Base-by-base conservation (phyloP, 2,113 vertebrate genomes). In the Scomber colias region DNA sequence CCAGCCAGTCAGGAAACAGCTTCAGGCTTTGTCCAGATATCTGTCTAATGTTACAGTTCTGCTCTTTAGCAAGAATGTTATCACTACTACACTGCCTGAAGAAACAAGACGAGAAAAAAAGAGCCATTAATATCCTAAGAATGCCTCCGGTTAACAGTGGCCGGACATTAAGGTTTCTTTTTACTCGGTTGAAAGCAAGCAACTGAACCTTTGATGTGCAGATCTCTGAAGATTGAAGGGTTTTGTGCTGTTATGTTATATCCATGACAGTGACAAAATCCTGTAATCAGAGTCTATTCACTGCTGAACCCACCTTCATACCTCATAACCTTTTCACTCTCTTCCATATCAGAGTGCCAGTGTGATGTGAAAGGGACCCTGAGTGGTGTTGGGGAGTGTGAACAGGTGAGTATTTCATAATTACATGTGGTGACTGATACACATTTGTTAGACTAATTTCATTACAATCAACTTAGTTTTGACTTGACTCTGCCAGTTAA, bases 301-400 rank as follows among this genome's bases (percentile, higher is more conserved):
- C 56, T 15, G 46, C 17, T 55, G 45, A 77, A 46, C 62, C 13
- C 46, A 21, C 75, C 67, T 75, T 31, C 74, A 24, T 80, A 35
- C 80, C 57, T 60, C 64, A 60, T 69, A 77, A 69, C 69, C 40
- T 62, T 30, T 65, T 5, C 35, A 57, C 77, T 31, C 50, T 49
- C 10, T 35, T 46, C 68, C 76, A 77, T 81, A 61, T 67, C 92
- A 99, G 98, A 95, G 30, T 99, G 98, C 90, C 94, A 85, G 45
- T 99, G 98, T 89, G 93, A 96, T 7, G 75, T 93, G 60, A 96
- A 93, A 17, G 98, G 98, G 77, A 97, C 97, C 1, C 87, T 95
- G 74, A 98, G 97, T 59, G 97, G 97, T 64, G 75, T 97, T 5
- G 95, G 93, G 81, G 96, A 97, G 71, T 99, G 98, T 83, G 91